Evolutionary conservation across 64 coral and sea anemone genomes (phyloP).

Genomic region (Pachyseris speciosa): DNA sequence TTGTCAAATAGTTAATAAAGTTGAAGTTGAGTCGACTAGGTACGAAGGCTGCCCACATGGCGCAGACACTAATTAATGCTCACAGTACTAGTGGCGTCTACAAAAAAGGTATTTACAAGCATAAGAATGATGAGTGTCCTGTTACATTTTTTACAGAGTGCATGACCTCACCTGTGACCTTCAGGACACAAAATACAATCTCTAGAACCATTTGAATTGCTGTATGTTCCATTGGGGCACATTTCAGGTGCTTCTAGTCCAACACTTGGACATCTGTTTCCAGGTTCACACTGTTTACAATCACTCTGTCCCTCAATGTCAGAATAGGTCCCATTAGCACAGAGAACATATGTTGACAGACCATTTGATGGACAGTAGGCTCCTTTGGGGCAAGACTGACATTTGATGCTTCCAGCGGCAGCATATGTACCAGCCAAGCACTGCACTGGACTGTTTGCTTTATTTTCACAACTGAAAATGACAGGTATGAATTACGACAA

Average conservation of each 20-base stretch:
- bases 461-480: slow-evolving; percentile 22
- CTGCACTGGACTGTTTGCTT: not conserved
- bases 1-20: too few species aligned
- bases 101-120: too few species aligned
- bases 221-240: slow-evolving; percentile 27
- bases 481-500: not conserved
- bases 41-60: too few species aligned
- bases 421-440: slow-evolving; percentile 58
- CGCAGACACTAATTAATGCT: too few species aligned
- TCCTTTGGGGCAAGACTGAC: slow-evolving; percentile 65
- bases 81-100: too few species aligned
- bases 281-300: slow-evolving; percentile 46
- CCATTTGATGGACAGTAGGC: slow-evolving; percentile 44
- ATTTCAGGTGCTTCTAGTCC: slow-evolving; percentile 29
- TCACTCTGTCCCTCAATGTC: not conserved
- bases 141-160: too few species aligned
- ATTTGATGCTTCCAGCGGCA: slow-evolving; percentile 46
- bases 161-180: slow-evolving; percentile 37
- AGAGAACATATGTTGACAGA: not conserved
- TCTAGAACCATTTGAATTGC: slow-evolving; percentile 11
- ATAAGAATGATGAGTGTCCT: too few species aligned
- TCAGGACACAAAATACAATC: slow-evolving; percentile 43
- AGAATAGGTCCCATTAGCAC: slow-evolving; percentile 29
- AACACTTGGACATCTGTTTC: slow-evolving; percentile 16
- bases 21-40: too few species aligned